Conservation (phyloP, 2,113 vertebrate genomes). For the Peromyscus maniculatus region DNA sequence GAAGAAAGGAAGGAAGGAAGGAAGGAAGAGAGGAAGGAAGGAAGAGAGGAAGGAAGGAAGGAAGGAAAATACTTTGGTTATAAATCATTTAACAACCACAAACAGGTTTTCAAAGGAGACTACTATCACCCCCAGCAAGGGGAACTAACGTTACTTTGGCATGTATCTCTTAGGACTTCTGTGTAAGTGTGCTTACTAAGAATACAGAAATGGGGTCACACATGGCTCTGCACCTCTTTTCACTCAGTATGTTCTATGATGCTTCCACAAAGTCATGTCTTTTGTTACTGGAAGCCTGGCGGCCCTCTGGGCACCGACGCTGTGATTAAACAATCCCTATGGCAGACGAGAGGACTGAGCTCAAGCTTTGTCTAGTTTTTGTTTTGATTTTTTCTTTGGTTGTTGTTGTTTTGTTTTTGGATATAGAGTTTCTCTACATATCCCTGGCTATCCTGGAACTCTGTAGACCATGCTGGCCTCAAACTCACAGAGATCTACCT, state of each 20-base stretch:
- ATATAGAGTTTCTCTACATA: neutral
- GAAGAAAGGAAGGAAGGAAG: too few relatives aligned
- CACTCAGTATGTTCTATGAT: neutral
- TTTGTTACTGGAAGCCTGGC: neutral
- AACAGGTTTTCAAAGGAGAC: slow-evolving; percentile 39
- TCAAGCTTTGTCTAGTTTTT: neutral
- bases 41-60: too few relatives aligned
- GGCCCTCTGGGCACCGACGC: neutral
- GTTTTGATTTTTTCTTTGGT: too few relatives aligned
- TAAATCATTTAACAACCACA: slow-evolving; percentile 22
- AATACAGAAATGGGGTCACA: slow-evolving; percentile 7
- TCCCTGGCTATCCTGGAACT: neutral
- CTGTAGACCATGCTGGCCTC: neutral
- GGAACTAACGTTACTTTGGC: slow-evolving; percentile 13
- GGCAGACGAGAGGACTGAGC: neutral
- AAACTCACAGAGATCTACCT: neutral
- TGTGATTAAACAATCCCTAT: slow-evolving; percentile 20
- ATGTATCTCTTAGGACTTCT: neutral
- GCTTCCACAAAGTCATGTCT: slow-evolving; percentile 1
- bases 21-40: too few relatives aligned
- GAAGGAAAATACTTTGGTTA: neutral
- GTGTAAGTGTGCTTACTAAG: slow-evolving; percentile 36
- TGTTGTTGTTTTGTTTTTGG: neutral
- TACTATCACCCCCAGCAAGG: neutral
- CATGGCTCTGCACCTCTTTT: neutral